Conservation (phyloP, 2,113 vertebrate genomes). For the Falco punctatus region DNA sequence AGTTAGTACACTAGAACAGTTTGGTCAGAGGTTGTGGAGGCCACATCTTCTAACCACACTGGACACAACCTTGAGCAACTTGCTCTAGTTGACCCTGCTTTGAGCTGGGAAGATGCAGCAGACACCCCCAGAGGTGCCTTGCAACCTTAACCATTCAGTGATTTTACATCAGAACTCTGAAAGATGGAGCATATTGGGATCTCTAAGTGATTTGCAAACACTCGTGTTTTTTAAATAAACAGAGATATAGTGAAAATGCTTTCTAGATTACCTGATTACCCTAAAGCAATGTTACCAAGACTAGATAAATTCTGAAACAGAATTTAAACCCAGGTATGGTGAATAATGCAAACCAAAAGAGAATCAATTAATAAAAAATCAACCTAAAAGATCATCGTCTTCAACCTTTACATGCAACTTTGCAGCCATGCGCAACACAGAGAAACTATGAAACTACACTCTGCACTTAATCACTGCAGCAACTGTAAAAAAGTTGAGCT, state of each 20-base stretch:
- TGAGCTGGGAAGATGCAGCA: background rate
- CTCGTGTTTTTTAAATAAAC: background rate
- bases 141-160: background rate
- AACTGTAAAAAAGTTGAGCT: background rate
- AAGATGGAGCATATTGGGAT: background rate
- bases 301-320: background rate
- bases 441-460: background rate
- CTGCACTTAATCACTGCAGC: background rate
- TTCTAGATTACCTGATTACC: background rate
- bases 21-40: background rate
- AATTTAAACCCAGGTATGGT: background rate
- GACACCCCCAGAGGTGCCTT: background rate
- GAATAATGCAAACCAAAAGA: background rate
- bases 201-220: background rate
- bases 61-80: background rate
- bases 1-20: background rate
- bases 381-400: background rate
- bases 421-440: background rate
- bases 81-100: background rate
- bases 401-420: background rate
- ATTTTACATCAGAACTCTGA: background rate
- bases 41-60: background rate
- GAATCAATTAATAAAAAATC: background rate
- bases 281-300: background rate
- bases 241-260: background rate